These are phyloP conservation scores for Gortyna flavago DNA, from an alignment of 2,888 invertebrate genomes.

Conservation along the genomic window DNA sequence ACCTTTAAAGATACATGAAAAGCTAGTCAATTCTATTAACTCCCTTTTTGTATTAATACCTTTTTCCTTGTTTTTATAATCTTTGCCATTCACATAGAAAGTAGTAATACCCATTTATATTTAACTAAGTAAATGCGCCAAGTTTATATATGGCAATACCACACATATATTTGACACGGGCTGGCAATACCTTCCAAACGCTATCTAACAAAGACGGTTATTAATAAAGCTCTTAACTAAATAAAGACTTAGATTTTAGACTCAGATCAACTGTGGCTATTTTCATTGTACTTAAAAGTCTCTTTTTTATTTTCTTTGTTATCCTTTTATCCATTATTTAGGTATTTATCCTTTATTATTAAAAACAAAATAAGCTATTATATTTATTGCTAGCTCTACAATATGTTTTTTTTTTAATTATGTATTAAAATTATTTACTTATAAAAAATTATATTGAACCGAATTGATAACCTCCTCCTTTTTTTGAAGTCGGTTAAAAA, in stretches of 20 bases:
- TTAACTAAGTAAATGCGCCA: constrained; percentile 5
- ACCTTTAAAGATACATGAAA: neutral
- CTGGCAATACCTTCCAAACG: constrained; percentile 13
- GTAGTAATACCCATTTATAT: neutral
- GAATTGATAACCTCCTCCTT: too few relatives aligned
- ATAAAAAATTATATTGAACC: too few relatives aligned
- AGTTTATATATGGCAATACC: constrained; percentile 18
- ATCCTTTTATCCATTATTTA: neutral
- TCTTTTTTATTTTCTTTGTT: neutral
- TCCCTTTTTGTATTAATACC: neutral
- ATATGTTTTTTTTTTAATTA: too few relatives aligned
- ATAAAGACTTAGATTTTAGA: neutral
- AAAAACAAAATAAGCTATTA: too few relatives aligned
- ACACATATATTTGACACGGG: constrained; percentile 7
- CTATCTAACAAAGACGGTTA: constrained; percentile 11
- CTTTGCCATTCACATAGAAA: neutral
- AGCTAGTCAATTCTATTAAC: neutral
- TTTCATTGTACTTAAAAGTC: neutral
- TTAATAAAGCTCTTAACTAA: constrained; percentile 1
- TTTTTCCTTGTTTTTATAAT: neutral
- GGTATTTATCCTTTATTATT: too few relatives aligned
- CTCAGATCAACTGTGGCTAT: neutral
- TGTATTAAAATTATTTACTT: too few relatives aligned
- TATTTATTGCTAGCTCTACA: too few relatives aligned
- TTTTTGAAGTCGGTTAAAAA: too few relatives aligned